Base-by-base conservation (phyloP, 30 jellyfish, hydroid and myxozoan species). In the Aurelia aurita complex sp. Pacific region DNA sequence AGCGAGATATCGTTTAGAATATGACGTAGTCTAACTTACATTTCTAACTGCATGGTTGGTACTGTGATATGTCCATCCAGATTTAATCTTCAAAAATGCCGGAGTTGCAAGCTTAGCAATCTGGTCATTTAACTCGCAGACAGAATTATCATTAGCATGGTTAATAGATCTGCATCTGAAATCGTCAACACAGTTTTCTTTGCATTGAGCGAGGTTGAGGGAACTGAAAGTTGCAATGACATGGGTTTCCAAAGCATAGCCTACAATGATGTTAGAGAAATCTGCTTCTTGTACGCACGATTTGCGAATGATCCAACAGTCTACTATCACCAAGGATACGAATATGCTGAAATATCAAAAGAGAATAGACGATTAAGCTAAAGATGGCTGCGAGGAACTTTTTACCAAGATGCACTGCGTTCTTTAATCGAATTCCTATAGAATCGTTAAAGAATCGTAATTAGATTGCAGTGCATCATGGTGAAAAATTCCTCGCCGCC, bases 271-370 rank as follows among this genome's bases (percentile, higher is more conserved):
- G 17, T 2, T 19, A 38, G 36, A 5, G 68, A 76, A 76, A 43
- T 76, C 87, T 12, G 73, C 64, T 60, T 76, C 87, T 12, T 8
- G 52, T 34, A 46, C 15, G 67, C 87, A 76, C 23, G 76, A 18
- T 19, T 55, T 19, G 4, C 87, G 62, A 29, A 76, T 19, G 36
- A 76, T 76, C 87, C 87, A 76, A 50, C 87, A 57, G 15, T 76
- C 87, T 2, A 23, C 77, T 36, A 59, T 60, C n/a, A 69, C 19
- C 85, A 74, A 17, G 11, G 3, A 5, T 5, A 9, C 1, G 15
- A 46, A 5, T 4, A 46, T 1, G 57, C 57, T 46, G 15, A 46
- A 46, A 46, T 46, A 46, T 4, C 8, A 1, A 46, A 7, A 46
- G 29, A 23, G 29, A 23, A 23, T 23, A 23, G 29, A 23, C 29